These are phyloP conservation scores for Sebastes schlegelii DNA, from an alignment of 2,113 vertebrate genomes.

Conservation along the genomic window DNA sequence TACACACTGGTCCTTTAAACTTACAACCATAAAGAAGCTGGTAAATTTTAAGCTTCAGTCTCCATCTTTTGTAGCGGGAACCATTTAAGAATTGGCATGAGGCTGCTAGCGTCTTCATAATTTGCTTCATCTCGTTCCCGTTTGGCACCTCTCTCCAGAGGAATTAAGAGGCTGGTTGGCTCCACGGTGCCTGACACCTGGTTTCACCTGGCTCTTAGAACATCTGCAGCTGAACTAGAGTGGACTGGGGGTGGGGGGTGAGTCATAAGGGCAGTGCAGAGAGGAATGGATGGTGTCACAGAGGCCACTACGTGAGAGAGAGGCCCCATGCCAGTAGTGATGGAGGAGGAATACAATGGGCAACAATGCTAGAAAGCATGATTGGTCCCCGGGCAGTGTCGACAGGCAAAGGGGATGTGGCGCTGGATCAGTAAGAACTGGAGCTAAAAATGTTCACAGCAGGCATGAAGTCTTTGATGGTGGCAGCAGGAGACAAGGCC, in stretches of 20 bases:
- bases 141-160: constrained; percentile 18
- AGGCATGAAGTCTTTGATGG: constrained; percentile 44
- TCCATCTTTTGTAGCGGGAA: constrained; percentile 11
- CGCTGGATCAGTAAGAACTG: constrained; percentile 24
- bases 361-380: constrained; percentile 1
- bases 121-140: constrained; percentile 31
- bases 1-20: neutral
- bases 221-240: constrained; percentile 1
- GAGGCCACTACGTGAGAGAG: neutral
- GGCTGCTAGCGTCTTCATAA: constrained; percentile 24
- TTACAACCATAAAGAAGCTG: neutral
- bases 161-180: constrained; percentile 17
- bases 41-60: neutral
- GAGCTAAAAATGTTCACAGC: constrained; percentile 54
- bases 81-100: constrained; percentile 17
- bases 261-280: neutral
- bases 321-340: constrained; percentile 8
- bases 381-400: neutral
- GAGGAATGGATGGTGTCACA: constrained; percentile 9
- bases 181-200: neutral
- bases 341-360: neutral
- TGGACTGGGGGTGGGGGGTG: neutral
- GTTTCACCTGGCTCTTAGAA: constrained; percentile 10
- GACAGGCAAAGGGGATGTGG: constrained; percentile 1
- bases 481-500: constrained; percentile 40